phyloP scores from a whole-genome alignment of 2,797 vertebrate species.

The Miopithecus talapoin region DNA sequence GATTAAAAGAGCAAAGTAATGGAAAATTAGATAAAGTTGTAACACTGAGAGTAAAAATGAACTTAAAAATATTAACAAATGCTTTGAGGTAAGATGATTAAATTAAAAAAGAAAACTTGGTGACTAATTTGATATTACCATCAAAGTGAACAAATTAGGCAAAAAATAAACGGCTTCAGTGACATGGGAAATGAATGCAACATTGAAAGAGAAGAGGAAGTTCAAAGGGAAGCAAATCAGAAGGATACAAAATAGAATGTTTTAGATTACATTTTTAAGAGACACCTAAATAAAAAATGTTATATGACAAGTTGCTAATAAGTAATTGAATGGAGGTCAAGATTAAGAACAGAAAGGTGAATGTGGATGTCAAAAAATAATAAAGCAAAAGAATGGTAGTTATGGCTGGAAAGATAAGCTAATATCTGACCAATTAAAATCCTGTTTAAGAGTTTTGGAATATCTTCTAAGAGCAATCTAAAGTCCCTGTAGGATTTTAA shows the following conservation, averaged over 20 bases:
- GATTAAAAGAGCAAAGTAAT: neutral
- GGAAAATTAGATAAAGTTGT: neutral
- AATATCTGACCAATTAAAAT: neutral
- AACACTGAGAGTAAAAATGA: neutral
- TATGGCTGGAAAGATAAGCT: neutral
- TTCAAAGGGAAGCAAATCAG: neutral
- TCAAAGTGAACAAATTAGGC: neutral
- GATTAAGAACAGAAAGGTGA: neutral
- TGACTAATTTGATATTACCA: neutral
- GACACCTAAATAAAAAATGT: neutral
- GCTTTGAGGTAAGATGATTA: neutral
- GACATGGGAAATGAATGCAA: neutral
- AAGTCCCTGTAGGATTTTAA: neutral
- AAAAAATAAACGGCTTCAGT: neutral
- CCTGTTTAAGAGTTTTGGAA: neutral
- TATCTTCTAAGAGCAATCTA: neutral
- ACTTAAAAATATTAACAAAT: neutral
- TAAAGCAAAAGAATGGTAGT: neutral
- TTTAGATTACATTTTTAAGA: neutral
- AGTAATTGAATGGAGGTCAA: neutral
- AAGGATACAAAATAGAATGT: neutral
- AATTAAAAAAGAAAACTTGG: neutral
- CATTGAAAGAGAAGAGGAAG: neutral
- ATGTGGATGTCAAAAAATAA: neutral
- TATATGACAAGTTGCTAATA: neutral